phyloP scores from a whole-genome alignment of 2,113 vertebrate genomes.

The Scomber scombrus region DNA sequence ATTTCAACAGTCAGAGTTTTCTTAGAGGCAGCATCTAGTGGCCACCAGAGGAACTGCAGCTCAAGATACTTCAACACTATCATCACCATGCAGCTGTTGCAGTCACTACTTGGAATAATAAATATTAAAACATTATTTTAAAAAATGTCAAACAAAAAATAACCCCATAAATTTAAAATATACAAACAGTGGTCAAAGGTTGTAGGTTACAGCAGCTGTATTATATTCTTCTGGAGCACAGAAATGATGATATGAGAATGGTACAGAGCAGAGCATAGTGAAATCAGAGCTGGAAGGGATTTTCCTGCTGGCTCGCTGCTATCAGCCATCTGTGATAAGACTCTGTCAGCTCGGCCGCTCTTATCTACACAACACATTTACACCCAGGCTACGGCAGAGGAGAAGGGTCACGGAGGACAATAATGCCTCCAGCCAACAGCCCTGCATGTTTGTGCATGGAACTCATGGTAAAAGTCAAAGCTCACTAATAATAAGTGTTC shows the following conservation, averaged over 20 bases:
- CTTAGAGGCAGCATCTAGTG: conserved; percentile 4
- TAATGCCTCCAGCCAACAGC: background rate
- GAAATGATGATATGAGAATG: background rate
- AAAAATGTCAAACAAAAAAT: background rate
- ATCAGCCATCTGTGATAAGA: conserved; percentile 65
- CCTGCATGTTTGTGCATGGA: background rate
- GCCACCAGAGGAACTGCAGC: background rate
- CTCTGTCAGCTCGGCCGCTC: conserved; percentile 50
- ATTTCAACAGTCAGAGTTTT: background rate
- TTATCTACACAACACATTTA: conserved; percentile 71
- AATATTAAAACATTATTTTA: too few relatives aligned
- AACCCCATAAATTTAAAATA: background rate
- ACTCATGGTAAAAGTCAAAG: background rate
- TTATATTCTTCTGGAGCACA: background rate
- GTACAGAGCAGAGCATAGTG: conserved; percentile 4
- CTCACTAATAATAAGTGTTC: too few relatives aligned
- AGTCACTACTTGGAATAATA: background rate
- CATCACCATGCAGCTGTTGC: background rate
- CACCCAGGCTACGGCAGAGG: conserved; percentile 35
- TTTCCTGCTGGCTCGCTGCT: conserved; percentile 26
- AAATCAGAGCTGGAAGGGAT: conserved; percentile 28
- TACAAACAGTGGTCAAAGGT: background rate
- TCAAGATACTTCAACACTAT: background rate
- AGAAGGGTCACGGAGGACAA: conserved; percentile 28
- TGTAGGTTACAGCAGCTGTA: background rate